A percentile compares a stretch with the other conserved stretches of the same genome.
phyloP scores from a whole-genome alignment of 2,888 invertebrate species.

The Coelinius sp. region DNA sequence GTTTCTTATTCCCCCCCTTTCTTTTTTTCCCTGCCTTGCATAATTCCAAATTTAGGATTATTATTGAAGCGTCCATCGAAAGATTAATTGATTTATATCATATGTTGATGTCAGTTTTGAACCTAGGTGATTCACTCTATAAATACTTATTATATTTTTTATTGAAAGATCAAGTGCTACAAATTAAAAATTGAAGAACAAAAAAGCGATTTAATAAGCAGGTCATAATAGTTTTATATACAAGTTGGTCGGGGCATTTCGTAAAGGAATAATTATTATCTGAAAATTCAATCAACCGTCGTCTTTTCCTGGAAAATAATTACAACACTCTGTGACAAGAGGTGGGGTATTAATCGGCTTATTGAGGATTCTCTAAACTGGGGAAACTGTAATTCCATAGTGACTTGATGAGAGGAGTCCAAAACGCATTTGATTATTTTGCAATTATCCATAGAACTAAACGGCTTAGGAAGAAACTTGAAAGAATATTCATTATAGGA shows the following conservation, averaged over 20 bases:
- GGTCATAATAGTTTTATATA: slow-evolving; percentile 63
- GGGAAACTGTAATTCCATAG: too few species aligned
- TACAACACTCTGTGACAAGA: neutral
- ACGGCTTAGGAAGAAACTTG: too few species aligned
- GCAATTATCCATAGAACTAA: too few species aligned
- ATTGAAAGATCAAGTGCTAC: slow-evolving; percentile 62
- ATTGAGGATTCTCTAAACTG: neutral
- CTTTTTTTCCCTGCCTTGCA: slow-evolving; percentile 36
- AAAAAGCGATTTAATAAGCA: slow-evolving; percentile 52
- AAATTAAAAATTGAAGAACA: slow-evolving; percentile 48
- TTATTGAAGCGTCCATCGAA: slow-evolving; percentile 14
- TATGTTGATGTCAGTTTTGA: slow-evolving; percentile 66
- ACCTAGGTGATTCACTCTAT: slow-evolving; percentile 51
- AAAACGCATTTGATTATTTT: too few species aligned
- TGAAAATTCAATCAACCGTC: too few species aligned
- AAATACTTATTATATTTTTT: slow-evolving; percentile 62
- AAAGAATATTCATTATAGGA: too few species aligned
- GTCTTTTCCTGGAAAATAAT: neutral
- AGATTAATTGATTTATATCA: slow-evolving; percentile 47
- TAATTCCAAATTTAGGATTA: slow-evolving; percentile 28
- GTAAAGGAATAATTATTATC: slow-evolving; percentile 49
- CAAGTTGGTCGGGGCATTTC: slow-evolving; percentile 58
- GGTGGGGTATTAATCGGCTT: neutral
- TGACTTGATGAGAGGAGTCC: too few species aligned
- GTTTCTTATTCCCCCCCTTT: slow-evolving; percentile 42